Base-by-base conservation (phyloP, 2,888 invertebrate genomes). In the Limnephilus auricula region DNA sequence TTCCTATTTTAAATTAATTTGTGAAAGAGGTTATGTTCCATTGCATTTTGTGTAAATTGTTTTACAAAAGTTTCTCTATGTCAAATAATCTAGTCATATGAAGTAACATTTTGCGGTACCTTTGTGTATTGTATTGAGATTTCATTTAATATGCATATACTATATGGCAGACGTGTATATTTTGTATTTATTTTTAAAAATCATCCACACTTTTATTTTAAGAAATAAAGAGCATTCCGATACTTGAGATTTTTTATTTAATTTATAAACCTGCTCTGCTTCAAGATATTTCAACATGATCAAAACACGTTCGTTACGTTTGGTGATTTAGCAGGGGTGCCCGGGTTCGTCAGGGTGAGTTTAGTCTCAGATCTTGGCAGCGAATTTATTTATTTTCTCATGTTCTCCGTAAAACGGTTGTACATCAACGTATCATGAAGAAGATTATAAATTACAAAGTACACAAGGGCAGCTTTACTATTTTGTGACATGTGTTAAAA, bases 211-310 rank as follows among this genome's bases (percentile, higher is more conserved):
- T 91, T 86, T 93, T 91, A 90, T 90, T 93, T 93, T 93, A 92
- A 92, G 92, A 93, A 93, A 93, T 93, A 93, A 93, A 93, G 92
- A 91, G 90, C 93, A 92, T 93, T 93, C 93, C 92, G 89, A 92
- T 91, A 93, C 25, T 25, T n/a, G n/a, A 30, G 50, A n/a, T 45
- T 30, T 86, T 86, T 50, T 50, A 50, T 86, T 50, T 31, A 15
- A 5, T 65, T 65, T n/a, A n/a, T 25, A 25, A 65, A 25, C 65
- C 25, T 6, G 50, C 50, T 18, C 4, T 18, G 45, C n/a, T n/a
- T n/a, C n/a, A n/a, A n/a, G n/a, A n/a, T n/a, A n/a, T n/a, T n/a
- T n/a, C n/a, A n/a, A n/a, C n/a, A n/a, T n/a, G n/a, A n/a, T n/a
- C n/a, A n/a, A n/a, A n/a, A n/a, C n/a, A n/a, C n/a, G 37, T 37